phyloP scores from a whole-genome alignment of 1,140 invertebrate species.

The Helicoverpa armigera region DNA sequence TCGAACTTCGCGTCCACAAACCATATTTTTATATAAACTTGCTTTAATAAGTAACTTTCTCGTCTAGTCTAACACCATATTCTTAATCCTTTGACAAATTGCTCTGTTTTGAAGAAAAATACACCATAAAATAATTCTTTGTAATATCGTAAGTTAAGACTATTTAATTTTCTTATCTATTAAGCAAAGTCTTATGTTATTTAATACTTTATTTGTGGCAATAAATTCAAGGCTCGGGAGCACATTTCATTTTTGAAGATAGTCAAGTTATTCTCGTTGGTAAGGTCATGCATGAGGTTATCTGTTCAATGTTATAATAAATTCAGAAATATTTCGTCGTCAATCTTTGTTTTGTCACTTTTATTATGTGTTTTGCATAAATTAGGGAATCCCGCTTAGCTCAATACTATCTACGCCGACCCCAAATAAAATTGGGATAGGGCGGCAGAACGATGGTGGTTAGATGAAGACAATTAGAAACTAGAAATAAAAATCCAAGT shows the following conservation, averaged over 20 bases:
- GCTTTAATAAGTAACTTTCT: neutral
- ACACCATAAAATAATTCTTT: conserved; percentile 2
- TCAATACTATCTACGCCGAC: neutral
- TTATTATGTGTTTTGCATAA: neutral
- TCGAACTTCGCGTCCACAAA: neutral
- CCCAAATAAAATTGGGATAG: too few species aligned
- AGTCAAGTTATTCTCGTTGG: conserved; percentile 28
- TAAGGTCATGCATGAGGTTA: conserved; percentile 35
- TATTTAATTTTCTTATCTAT: conserved; percentile 24
- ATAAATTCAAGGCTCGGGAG: conserved; percentile 24
- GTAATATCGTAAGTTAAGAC: conserved; percentile 1
- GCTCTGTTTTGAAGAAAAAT: conserved; percentile 17
- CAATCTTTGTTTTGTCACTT: neutral
- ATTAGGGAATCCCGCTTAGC: neutral
- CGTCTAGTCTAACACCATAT: conserved; percentile 14
- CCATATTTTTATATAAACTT: conserved; percentile 27
- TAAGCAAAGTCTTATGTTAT: conserved; percentile 21
- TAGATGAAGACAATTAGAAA: too few species aligned
- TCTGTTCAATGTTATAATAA: neutral
- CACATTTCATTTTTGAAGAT: conserved; percentile 28
- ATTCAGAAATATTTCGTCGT: conserved; percentile 4
- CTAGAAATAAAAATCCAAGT: too few species aligned
- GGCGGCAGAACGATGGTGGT: too few species aligned
- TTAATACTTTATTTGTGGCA: conserved; percentile 39
- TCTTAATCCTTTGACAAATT: conserved; percentile 15